Conservation (phyloP, 2,797 vertebrate genomes). For the Centroberyx gerrardi region DNA sequence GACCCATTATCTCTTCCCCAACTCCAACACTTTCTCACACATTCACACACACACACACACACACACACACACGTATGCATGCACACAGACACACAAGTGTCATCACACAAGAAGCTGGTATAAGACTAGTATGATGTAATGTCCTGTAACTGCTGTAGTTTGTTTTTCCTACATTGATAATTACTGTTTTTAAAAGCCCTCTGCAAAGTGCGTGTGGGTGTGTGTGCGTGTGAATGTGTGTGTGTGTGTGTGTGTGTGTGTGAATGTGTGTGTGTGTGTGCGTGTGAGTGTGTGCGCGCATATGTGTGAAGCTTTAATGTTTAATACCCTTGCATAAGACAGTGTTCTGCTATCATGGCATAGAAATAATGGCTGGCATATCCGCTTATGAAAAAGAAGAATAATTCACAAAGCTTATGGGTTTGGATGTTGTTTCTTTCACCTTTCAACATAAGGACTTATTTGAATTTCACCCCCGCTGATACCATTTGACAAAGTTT, state of each 20-base stretch:
- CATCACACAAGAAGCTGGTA: conserved; percentile 34
- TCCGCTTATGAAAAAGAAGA: conserved; percentile 27
- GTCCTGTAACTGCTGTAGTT: conserved; percentile 72
- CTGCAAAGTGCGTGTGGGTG: conserved; percentile 20
- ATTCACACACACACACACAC: conserved; percentile 11
- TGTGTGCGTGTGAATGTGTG: background rate
- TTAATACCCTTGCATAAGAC: conserved; percentile 52
- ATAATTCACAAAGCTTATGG: conserved; percentile 46
- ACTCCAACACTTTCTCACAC: conserved; percentile 31
- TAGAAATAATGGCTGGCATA: conserved; percentile 56
- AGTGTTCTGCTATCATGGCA: conserved; percentile 32
- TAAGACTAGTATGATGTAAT: conserved; percentile 77
- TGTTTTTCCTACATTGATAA: conserved; percentile 46
- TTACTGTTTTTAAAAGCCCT: conserved; percentile 52
- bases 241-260: conserved; percentile 25
- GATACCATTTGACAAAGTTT: background rate
- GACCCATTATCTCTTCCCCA: conserved; percentile 49
- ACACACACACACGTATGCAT: conserved; percentile 2
- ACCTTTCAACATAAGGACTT: background rate
- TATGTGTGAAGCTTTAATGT: conserved; percentile 39
- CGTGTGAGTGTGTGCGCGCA: conserved; percentile 4
- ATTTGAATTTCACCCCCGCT: background rate
- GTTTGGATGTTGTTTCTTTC: conserved; percentile 35
- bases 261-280: conserved; percentile 33
- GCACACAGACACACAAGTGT: conserved; percentile 14